These are phyloP conservation scores for Tonatia bakeri DNA, from an alignment of 2,113 vertebrate genomes.

Conservation along the genomic window DNA sequence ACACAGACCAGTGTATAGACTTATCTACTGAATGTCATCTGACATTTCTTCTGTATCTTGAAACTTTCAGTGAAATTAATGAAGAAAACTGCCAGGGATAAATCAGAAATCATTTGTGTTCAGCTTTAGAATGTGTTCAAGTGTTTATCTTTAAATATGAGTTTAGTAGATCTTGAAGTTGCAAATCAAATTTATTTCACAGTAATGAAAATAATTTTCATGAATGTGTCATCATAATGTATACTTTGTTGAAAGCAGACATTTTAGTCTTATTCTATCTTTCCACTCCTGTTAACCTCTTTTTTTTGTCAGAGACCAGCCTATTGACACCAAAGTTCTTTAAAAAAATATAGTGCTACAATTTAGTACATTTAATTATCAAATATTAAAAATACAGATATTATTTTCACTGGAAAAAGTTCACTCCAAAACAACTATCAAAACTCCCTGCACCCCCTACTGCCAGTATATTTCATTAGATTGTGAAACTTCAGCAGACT, in stretches of 20 bases:
- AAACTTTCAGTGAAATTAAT: constrained; percentile 21
- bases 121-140: not conserved
- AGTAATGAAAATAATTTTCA: constrained; percentile 36
- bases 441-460: not conserved
- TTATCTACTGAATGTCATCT: not conserved
- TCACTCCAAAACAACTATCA: not conserved
- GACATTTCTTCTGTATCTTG: not conserved
- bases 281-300: not conserved
- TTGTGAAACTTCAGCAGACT: not conserved
- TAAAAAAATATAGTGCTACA: not conserved
- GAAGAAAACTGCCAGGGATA: not conserved
- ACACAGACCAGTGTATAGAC: not conserved
- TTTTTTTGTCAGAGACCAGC: not conserved
- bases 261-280: not conserved
- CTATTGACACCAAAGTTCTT: not conserved
- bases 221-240: not conserved
- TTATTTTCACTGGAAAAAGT: not conserved
- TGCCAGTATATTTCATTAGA: not conserved
- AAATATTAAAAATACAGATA: not conserved
- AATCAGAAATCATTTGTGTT: constrained; percentile 42
- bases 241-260: not conserved
- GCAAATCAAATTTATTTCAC: constrained; percentile 7
- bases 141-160: constrained; percentile 21
- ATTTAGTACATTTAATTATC: not conserved
- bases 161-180: not conserved